Evolutionary conservation across 2,888 invertebrate species (phyloP).

Genomic region (Lymantria dispar): DNA sequence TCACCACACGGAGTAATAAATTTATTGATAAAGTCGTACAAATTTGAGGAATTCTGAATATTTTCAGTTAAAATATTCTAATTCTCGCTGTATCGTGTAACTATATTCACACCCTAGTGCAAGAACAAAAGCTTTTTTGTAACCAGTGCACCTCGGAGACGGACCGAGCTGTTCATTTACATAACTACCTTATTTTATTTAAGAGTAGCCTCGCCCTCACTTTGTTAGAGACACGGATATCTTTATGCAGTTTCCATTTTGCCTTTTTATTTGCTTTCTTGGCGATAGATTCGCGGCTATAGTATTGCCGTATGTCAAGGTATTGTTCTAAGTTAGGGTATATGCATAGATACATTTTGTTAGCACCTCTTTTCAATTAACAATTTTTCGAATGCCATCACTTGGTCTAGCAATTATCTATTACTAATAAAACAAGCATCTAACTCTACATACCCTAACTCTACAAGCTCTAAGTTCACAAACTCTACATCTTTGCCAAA

Average conservation of each 20-base stretch:
- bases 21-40: too few relatives aligned
- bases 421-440: too few relatives aligned
- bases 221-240: conserved; percentile 54
- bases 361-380: neutral
- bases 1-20: too few relatives aligned
- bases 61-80: neutral
- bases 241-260: conserved; percentile 54
- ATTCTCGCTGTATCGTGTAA: conserved; percentile 9
- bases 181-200: conserved; percentile 73
- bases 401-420: too few relatives aligned
- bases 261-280: conserved; percentile 22
- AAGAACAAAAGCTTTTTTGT: conserved; percentile 62
- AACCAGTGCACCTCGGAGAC: conserved; percentile 53
- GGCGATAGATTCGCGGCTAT: conserved; percentile 28
- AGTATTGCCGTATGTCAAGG: conserved; percentile 20
- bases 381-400: too few relatives aligned
- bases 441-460: too few relatives aligned
- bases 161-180: conserved; percentile 57
- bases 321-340: conserved; percentile 27
- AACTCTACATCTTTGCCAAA: too few relatives aligned
- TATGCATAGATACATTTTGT: conserved; percentile 3
- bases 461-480: too few relatives aligned
- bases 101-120: conserved; percentile 26
- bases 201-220: conserved; percentile 53
- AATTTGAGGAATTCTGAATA: too few relatives aligned